Evolutionary conservation across 1,140 invertebrate species (phyloP), one percentile per base, ranked within the genome.

Genomic region (Euura lappo): DNA sequence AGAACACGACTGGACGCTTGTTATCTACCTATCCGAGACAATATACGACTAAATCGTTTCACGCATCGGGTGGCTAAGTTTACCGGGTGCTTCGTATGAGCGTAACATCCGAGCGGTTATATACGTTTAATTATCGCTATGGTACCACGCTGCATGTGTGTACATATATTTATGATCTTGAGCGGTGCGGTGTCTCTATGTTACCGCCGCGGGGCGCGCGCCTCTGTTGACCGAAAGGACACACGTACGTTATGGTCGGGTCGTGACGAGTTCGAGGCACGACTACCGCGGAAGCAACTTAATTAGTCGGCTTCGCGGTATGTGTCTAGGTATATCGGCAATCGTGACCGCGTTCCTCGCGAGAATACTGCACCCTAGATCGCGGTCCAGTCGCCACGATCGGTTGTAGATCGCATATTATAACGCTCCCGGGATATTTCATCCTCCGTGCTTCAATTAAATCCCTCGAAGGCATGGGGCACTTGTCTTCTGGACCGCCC

Each of bases 401-500:
- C 28, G 28, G 28, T 28, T 28, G 28, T 28, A 28, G 28, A 28
- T 28, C 51, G 51, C 51, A 60, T 60, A 60, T 60, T 11, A 60
- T 60, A 60, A 60, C 10, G 51, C 51, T 60, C 6, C 51, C 8
- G 8, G 51, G 51, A n/a, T 60, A 60, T n/a, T 60, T 60, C 13
- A 60, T 60, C 51, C 51, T 60, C 51, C 51, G 10, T 60, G 51
- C 3, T 8, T 60, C 51, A 60, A 60, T 60, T 60, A 60, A 60
- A 60, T 11, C 8, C 51, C 13, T 28, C 28, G 28, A 28, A 28
- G 28, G 28, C 51, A 8, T 8, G 8, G 13, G 51, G 51, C 13
- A 60, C 51, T 60, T 60, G 51, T 60, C 51, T 60, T 60, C 51
- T 60, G 51, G 51, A 60, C 51, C 51, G 51, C 51, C 51, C 51